A percentile compares a stretch with the other conserved stretches of the same genome.
Evolutionary conservation across 2,888 invertebrate genomes (phyloP).

Genomic region (Eupsilia transversa): DNA sequence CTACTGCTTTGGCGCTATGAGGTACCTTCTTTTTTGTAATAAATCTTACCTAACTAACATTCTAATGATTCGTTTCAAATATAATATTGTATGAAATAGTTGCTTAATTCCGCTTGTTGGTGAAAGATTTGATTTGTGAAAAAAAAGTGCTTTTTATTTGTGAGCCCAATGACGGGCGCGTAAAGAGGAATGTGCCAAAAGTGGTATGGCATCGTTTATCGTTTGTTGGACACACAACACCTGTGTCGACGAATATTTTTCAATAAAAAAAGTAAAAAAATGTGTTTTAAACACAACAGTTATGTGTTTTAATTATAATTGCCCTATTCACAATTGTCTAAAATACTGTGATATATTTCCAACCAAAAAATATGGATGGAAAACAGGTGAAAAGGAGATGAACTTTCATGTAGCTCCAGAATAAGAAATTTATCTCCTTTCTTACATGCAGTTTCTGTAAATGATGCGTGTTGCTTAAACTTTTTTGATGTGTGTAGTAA

Average conservation of each 20-base stretch:
- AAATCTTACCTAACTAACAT: constrained; percentile 9
- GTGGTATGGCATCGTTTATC: constrained; percentile 77
- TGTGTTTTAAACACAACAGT: constrained; percentile 90
- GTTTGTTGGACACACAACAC: constrained; percentile 81
- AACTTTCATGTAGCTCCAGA: too few relatives aligned
- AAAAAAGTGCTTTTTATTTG: constrained; percentile 69
- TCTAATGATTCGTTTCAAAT: constrained; percentile 56
- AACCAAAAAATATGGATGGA: too few relatives aligned
- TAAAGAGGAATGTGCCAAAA: constrained; percentile 79
- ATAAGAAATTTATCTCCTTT: too few relatives aligned
- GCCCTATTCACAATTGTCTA: not conserved
- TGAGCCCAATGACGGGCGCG: constrained; percentile 67
- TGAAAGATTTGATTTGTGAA: constrained; percentile 69
- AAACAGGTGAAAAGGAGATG: too few relatives aligned
- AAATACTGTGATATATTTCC: too few relatives aligned
- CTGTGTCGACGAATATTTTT: constrained; percentile 88
- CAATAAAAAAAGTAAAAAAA: constrained; percentile 89
- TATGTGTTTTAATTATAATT: constrained; percentile 78
- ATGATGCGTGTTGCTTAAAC: too few relatives aligned
- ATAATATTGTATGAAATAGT: constrained; percentile 62
- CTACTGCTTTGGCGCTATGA: constrained; percentile 6
- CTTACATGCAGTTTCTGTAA: too few relatives aligned
- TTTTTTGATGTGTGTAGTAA: too few relatives aligned
- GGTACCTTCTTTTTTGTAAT: not conserved
- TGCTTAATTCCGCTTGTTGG: constrained; percentile 64